These are phyloP conservation scores for Sacculina carcini DNA, from an alignment of 2,888 invertebrate species.

Conservation along the genomic window DNA sequence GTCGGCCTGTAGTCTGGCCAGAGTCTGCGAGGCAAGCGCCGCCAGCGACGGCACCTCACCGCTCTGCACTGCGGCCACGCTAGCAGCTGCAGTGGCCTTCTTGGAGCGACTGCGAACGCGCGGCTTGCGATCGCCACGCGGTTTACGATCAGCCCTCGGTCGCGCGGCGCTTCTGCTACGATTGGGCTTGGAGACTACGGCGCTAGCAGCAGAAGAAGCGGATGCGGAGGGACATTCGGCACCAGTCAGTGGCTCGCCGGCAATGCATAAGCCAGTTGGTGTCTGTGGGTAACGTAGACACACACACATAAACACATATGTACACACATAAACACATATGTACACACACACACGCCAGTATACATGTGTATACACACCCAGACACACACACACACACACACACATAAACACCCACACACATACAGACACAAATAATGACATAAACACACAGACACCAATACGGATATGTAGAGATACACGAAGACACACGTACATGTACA, in stretches of 20 bases:
- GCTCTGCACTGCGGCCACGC: background rate
- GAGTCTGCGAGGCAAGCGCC: background rate
- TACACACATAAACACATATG: background rate
- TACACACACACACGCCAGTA: background rate
- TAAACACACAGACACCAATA: no score
- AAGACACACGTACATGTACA: no score
- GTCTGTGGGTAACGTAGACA: no score
- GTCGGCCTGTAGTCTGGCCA: background rate
- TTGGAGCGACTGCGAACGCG: background rate
- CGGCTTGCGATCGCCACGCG: background rate
- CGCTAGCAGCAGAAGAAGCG: no score
- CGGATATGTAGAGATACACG: no score
- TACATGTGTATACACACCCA: no score
- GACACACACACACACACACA: no score
- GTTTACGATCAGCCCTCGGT: background rate
- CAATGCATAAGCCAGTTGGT: no score
- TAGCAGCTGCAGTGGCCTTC: background rate
- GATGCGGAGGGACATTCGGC: no score
- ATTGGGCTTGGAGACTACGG: background rate
- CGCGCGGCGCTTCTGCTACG: background rate
- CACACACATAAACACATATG: background rate
- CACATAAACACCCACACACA: background rate
- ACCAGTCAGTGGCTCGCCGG: no score
- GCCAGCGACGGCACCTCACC: background rate
- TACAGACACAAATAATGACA: no score